Evolutionary conservation across 1,140 invertebrate species (phyloP).

Genomic region (Hylyphantes graminicola): DNA sequence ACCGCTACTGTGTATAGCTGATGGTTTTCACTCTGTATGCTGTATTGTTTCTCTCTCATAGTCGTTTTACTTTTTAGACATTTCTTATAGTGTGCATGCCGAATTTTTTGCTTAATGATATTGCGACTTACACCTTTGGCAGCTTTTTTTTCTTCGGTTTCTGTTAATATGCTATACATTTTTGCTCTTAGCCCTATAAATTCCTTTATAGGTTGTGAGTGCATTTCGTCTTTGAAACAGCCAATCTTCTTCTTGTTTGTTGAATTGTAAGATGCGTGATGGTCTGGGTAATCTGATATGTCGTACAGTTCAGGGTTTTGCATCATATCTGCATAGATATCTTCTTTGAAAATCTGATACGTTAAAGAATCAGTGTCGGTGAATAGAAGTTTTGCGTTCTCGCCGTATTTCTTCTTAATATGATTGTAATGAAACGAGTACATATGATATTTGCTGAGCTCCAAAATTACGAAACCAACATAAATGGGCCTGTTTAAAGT

Average conservation of each 20-base stretch:
- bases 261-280: conserved; percentile 48
- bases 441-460: no score
- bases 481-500: no score
- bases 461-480: no score
- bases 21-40: conserved; percentile 7
- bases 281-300: conserved; percentile 61
- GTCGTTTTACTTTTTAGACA: background rate
- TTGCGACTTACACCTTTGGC: background rate
- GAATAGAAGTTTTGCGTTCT: no score
- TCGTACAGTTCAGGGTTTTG: conserved; percentile 53
- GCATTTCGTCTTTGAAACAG: conserved; percentile 71
- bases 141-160: background rate
- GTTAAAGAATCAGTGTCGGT: no score
- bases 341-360: background rate
- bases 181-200: conserved; percentile 69
- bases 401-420: no score
- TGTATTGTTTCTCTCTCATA: background rate
- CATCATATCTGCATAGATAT: conserved; percentile 56
- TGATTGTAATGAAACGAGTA: no score
- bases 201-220: conserved; percentile 65
- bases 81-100: background rate
- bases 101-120: conserved; percentile 1
- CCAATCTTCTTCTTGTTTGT: conserved; percentile 71
- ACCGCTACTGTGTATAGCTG: background rate
- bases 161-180: conserved; percentile 36